Base-by-base conservation (phyloP, 2,888 invertebrate species). In the Sarcophaga subvicina region DNA sequence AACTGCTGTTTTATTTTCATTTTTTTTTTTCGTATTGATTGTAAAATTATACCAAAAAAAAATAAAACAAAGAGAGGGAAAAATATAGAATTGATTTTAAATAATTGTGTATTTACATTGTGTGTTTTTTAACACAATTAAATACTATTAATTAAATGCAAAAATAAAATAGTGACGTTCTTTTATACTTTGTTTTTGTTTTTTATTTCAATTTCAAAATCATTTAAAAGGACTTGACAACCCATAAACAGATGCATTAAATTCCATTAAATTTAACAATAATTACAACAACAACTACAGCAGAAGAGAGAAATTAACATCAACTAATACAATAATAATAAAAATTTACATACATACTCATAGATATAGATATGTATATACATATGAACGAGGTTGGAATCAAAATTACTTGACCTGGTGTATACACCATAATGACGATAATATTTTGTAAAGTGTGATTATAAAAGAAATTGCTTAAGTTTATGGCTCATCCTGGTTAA, bases 71-170 rank as follows among this genome's bases (percentile, higher is more conserved):
- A 8, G 14, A 49, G 4, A 49, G 49, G 20, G 37, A n/a, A 37
- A 37, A 60, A 20, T 12, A 20, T 27, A 60, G 60, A 59, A 60
- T 17, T 22, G 17, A 76, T 76, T 78, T 78, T 69, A 25, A 67
- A 67, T 78, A 37, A 70, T 70, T 27, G 49, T 22, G 54, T 71
- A 79, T 64, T 79, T 71, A 71, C 71, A 63, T 54, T 71, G 64
- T 54, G 37, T 71, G 37, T 79, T 64, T 22, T 22, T 14, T 14
- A 79, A 79, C 71, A 54, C 70, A 79, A n/a, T 71, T 64, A 71
- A 71, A 79, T 71, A 45, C 27, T 63, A 37, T 71, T 71, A 71
- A 79, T 79, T 70, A 64, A 79, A 71, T 71, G 49, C 8, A 71
- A 71, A 71, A 63, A 64, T 49, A 54, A 76, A 64, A 75, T 49